phyloP scores from a whole-genome alignment of 2,888 invertebrate species.

The Acanthopleura granulata region DNA sequence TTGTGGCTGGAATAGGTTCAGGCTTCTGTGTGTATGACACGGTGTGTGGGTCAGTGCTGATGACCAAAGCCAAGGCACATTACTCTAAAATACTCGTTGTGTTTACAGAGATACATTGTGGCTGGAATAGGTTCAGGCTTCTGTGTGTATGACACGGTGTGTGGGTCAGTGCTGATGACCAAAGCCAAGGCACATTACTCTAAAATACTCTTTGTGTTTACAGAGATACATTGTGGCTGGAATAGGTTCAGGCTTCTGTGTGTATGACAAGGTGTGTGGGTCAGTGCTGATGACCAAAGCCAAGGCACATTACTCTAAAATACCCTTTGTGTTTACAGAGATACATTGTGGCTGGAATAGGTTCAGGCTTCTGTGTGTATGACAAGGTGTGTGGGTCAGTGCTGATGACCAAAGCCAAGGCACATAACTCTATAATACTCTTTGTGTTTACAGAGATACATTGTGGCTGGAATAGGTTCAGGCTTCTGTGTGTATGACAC shows the following conservation, averaged over 20 bases:
- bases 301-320: slow-evolving; percentile 63
- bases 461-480: slow-evolving; percentile 58
- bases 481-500: slow-evolving; percentile 61
- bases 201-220: slow-evolving; percentile 48
- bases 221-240: slow-evolving; percentile 61
- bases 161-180: slow-evolving; percentile 38
- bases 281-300: slow-evolving; percentile 40
- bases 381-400: slow-evolving; percentile 44
- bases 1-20: slow-evolving; percentile 58
- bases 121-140: slow-evolving; percentile 61
- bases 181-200: slow-evolving; percentile 60
- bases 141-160: slow-evolving; percentile 52
- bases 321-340: slow-evolving; percentile 51
- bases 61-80: slow-evolving; percentile 56
- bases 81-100: slow-evolving; percentile 55
- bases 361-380: slow-evolving; percentile 59
- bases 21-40: slow-evolving; percentile 60
- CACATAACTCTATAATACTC: slow-evolving; percentile 60
- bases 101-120: slow-evolving; percentile 56
- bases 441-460: slow-evolving; percentile 51
- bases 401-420: slow-evolving; percentile 47
- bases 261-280: slow-evolving; percentile 51
- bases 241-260: slow-evolving; percentile 58
- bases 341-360: slow-evolving; percentile 58
- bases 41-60: slow-evolving; percentile 34